Evolutionary conservation across 2,888 invertebrate species (phyloP).

Genomic region (Metalampra italica): DNA sequence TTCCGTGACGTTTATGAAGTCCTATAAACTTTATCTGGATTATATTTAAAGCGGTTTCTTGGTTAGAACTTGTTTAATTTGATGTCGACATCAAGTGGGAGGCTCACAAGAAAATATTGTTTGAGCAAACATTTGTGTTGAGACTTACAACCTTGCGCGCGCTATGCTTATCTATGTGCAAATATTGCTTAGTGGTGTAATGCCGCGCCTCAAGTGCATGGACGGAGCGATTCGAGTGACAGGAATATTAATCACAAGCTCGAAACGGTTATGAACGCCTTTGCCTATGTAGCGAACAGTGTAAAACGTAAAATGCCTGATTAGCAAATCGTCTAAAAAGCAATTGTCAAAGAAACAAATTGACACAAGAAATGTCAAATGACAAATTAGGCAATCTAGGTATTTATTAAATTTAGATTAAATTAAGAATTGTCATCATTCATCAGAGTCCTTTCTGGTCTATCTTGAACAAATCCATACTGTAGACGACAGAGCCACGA

Average conservation of each 20-base stretch:
- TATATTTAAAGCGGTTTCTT: conserved; percentile 43
- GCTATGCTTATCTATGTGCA: conserved; percentile 50
- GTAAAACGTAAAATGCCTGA: no score
- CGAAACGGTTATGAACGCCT: no score
- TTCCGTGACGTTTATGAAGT: conserved; percentile 16
- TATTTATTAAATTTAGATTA: no score
- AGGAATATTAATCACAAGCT: not conserved
- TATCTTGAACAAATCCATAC: no score
- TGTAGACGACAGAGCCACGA: no score
- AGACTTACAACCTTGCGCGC: conserved; percentile 49
- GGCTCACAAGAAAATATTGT: conserved; percentile 65
- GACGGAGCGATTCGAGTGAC: not conserved
- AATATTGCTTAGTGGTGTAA: conserved; percentile 41
- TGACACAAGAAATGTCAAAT: no score
- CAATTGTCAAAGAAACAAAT: no score
- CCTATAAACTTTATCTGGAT: conserved; percentile 61
- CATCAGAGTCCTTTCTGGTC: no score
- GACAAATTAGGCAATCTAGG: no score
- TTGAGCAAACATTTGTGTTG: conserved; percentile 62
- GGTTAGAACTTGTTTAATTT: conserved; percentile 65
- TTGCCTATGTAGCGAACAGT: no score
- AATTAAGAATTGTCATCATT: no score
- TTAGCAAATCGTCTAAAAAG: no score
- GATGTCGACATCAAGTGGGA: conserved; percentile 70
- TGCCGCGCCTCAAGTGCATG: conserved; percentile 13